Conservation (phyloP, 2,888 invertebrate genomes). For the Polymixis lichenea region DNA sequence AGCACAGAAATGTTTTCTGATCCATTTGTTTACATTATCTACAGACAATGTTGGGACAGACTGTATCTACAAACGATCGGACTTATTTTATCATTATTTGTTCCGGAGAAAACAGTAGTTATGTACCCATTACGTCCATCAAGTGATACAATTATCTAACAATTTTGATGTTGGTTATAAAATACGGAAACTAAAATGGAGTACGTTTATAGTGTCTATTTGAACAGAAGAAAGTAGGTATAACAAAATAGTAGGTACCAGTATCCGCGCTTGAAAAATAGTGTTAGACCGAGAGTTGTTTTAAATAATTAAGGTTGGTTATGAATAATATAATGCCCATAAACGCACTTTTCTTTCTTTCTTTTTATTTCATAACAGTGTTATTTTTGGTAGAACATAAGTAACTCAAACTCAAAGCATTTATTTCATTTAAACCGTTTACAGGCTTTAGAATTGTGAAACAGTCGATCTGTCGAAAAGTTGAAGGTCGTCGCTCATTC, state of each 20-base stretch:
- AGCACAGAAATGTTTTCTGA: not conserved
- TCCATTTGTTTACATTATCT: not conserved
- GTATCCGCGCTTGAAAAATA: not conserved
- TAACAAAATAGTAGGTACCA: not conserved
- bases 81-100: not conserved
- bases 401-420: no score
- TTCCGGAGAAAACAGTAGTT: not conserved
- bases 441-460: no score
- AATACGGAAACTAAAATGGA: not conserved
- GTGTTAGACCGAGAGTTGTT: conserved; percentile 10
- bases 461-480: no score
- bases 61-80: not conserved
- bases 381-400: no score
- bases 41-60: not conserved
- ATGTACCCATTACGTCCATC: not conserved
- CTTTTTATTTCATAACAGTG: not conserved
- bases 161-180: not conserved
- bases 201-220: not conserved
- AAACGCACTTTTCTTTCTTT: no score
- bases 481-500: no score
- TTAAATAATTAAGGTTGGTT: no score
- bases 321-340: no score
- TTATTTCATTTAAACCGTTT: no score
- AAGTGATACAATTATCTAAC: not conserved
- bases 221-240: not conserved